These are phyloP conservation scores for Tiaroga cobitis DNA, from an alignment of 2,797 vertebrate species.

Conservation along the genomic window DNA sequence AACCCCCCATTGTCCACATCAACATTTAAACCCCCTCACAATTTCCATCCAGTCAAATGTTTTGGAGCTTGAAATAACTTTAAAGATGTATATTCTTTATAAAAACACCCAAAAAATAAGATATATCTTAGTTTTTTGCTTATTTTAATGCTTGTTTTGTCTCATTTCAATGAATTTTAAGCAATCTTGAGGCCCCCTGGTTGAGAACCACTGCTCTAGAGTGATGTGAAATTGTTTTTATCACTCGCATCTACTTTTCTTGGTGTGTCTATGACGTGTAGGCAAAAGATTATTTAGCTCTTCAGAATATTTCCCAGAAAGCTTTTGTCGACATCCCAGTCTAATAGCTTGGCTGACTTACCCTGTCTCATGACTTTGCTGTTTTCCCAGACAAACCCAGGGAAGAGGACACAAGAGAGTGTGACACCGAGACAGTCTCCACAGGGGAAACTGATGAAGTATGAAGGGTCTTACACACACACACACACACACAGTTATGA, in stretches of 20 bases:
- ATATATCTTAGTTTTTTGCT: background rate
- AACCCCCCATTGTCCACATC: background rate
- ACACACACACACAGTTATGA: slow-evolving; percentile 28
- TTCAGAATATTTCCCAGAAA: background rate
- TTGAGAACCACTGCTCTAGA: background rate
- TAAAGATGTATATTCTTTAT: background rate
- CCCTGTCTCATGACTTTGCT: slow-evolving; percentile 14
- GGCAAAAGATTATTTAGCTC: slow-evolving; percentile 3
- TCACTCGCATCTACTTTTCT: background rate
- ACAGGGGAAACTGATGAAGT: slow-evolving; percentile 76
- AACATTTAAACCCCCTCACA: background rate
- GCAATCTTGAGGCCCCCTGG: background rate
- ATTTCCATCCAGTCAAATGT: background rate
- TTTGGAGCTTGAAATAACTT: background rate
- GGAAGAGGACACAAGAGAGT: slow-evolving; percentile 82
- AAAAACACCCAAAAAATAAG: background rate
- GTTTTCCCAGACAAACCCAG: slow-evolving; percentile 73
- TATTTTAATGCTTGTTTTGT: background rate
- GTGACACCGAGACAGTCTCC: slow-evolving; percentile 76
- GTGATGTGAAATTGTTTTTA: background rate
- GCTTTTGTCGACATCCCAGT: background rate
- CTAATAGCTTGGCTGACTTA: background rate
- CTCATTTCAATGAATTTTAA: background rate
- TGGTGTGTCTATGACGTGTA: background rate
- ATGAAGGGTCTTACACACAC: slow-evolving; percentile 65